Evolutionary conservation across 2,888 invertebrate genomes (phyloP), one percentile per base, ranked within the genome.

Genomic region (Spodoptera littoralis): DNA sequence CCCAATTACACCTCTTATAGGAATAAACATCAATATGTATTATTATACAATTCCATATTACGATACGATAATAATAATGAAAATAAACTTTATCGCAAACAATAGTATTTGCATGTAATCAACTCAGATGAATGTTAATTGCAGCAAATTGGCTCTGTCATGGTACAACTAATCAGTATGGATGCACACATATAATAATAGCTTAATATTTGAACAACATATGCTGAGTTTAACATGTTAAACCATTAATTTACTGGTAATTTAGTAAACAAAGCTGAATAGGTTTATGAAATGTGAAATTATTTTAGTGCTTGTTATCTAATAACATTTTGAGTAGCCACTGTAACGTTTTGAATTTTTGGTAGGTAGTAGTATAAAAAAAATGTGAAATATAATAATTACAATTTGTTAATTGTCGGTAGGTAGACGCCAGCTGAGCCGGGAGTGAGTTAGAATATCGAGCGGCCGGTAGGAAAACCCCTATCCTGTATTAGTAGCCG

Each of bases 71-170:
- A n/a, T 6, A 22, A 41, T 18, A 44, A 18, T 12, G 42, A 13
- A 43, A 46, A 42, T 46, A 18, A 64, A 45, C 13, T 12, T 1
- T 18, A n/a, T 9, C 36, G 30, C 5, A 3, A 11, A 64, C 30
- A n/a, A 45, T 50, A 43, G 27, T 24, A 56, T 56, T 57, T 50
- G 24, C 36, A 22, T 36, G 18, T 30, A 66, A 72, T 49, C 42
- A 48, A 18, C 3, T 48, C 11, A 30, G 6, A 12, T 8, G 42
- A 42, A 12, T 11, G 13, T 46, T 51, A 68, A 74, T 68, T 73
- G 11, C 11, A 49, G n/a, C 22, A 30, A 50, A 68, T 50, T 65
- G 12, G 44, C 47, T 9, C 11, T 9, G 11, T 13, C 27, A 42
- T 47, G 12, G 12, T 36, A 22, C 1, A 65, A 52, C 56, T 46